Base-by-base conservation (phyloP, 2,888 invertebrate species). In the Hartigia nigra region DNA sequence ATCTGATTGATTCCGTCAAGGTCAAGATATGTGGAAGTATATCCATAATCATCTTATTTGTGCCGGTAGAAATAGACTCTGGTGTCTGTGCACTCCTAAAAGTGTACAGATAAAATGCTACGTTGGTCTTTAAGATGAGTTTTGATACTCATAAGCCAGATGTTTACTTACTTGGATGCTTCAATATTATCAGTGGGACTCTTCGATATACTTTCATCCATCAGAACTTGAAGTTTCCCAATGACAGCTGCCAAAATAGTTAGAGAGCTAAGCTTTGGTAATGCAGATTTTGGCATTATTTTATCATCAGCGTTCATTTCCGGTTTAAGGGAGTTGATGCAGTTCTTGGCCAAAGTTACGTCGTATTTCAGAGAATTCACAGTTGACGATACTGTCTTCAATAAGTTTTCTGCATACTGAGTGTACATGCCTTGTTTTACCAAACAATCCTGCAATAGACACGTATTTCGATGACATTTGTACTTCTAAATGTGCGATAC, bases 361-460 rank as follows among this genome's bases (percentile, higher is more conserved):
- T 94, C 94, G 84, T 94, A 95, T 83, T 94, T 93, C 31, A 95
- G 90, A 81, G 93, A 93, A 87, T 94, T 96, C 12, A 96, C 95
- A 0, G 94, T 94, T 77, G 95, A 94, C 74, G 95, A 95, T 1
- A 96, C 96, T 0, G 94, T 94, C 84, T 95, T 95, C 35, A 96
- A 88, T 72, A 96, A 92, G 86, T 95, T 95, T 87, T 96, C 96
- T 0, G 93, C 93, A 82, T 93, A 94, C 84, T 97, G 96, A 0
- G 97, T 96, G 86, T 96, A 97, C 95, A 97, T 95, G 81, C 97
- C 97, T 92, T 98, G 97, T 88, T 97, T 97, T 11, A 97, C 96
- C 2, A 98, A 93, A 78, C 96, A 97, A 89, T 98, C 98, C 93
- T 93, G 83, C 36, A 69, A 74, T 4, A 23, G 39, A 35, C n/a